phyloP scores from a whole-genome alignment of 1,140 invertebrate species.

The Neodiprion fabricii region DNA sequence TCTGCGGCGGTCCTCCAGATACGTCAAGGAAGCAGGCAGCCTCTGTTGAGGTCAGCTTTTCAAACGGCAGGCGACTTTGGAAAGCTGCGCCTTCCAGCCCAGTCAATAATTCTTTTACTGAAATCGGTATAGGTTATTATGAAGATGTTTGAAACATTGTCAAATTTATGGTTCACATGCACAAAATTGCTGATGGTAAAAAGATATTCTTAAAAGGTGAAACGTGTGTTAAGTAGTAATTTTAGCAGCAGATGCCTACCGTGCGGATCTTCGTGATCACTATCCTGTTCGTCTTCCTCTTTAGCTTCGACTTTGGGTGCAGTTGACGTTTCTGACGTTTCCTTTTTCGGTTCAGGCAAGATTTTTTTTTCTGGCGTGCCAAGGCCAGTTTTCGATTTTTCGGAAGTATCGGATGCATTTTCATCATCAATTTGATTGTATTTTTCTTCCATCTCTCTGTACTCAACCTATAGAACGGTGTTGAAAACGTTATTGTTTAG shows the following conservation, averaged over 20 bases:
- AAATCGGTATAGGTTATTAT: not conserved
- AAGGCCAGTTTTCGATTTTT: slow-evolving; percentile 66
- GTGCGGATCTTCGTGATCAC: slow-evolving; percentile 59
- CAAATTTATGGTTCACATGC: too few relatives aligned
- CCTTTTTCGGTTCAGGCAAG: slow-evolving; percentile 53
- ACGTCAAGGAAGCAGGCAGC: slow-evolving; percentile 94
- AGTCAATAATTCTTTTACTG: slow-evolving; percentile 58
- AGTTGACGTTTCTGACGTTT: slow-evolving; percentile 39
- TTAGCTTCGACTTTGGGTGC: slow-evolving; percentile 50
- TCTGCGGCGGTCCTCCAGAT: slow-evolving; percentile 78
- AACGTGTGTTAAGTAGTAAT: slow-evolving; percentile 4
- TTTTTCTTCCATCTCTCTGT: slow-evolving; percentile 74
- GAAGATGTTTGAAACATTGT: too few relatives aligned
- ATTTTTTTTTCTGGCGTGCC: slow-evolving; percentile 60
- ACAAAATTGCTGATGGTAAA: too few relatives aligned
- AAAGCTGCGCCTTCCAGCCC: slow-evolving; percentile 92
- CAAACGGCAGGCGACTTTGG: slow-evolving; percentile 91
- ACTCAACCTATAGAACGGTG: slow-evolving; percentile 65
- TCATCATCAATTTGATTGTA: slow-evolving; percentile 69
- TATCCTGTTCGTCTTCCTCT: slow-evolving; percentile 58
- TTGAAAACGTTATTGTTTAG: not conserved
- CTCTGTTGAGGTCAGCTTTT: slow-evolving; percentile 94
- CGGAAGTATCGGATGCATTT: slow-evolving; percentile 68
- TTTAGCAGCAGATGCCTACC: slow-evolving; percentile 36
- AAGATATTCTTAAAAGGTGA: not conserved